Conservation (phyloP, 2,797 vertebrate species). For the Vultur gryphus region DNA sequence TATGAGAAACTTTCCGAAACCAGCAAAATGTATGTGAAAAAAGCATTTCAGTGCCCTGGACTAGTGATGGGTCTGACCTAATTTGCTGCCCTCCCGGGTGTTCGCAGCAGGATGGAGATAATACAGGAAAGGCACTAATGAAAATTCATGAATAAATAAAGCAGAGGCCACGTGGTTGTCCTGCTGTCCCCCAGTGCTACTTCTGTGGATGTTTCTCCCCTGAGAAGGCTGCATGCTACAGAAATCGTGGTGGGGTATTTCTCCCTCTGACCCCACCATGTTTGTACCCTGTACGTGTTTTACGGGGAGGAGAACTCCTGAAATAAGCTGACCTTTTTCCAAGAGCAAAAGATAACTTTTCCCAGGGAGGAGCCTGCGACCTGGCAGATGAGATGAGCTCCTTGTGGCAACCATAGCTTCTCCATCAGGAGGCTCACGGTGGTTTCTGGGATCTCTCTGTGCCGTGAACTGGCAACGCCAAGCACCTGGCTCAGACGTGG, state of each 20-base stretch:
- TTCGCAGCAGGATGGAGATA: not conserved
- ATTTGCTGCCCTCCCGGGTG: not conserved
- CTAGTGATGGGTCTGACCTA: not conserved
- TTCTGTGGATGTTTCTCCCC: not conserved
- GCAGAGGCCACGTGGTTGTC: not conserved
- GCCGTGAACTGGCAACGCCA: not conserved
- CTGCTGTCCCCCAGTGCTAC: not conserved
- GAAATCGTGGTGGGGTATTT: not conserved
- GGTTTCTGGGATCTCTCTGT: not conserved
- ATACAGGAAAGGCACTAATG: not conserved
- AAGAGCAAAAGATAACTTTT: not conserved
- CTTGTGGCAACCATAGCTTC: not conserved
- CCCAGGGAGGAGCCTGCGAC: not conserved
- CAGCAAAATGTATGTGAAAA: not conserved
- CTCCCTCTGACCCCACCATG: not conserved
- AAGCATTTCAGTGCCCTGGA: not conserved
- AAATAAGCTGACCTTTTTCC: not conserved
- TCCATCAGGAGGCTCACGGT: fast-evolving
- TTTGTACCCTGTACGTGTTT: not conserved
- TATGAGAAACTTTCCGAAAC: not conserved
- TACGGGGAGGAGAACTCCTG: not conserved
- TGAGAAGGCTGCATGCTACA: not conserved
- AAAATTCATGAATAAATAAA: not conserved
- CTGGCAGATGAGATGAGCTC: not conserved
- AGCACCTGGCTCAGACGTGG: not conserved